Conservation (phyloP, 2,113 vertebrate genomes). For the crab-eating macaque (Macaca fascicularis) region DNA sequence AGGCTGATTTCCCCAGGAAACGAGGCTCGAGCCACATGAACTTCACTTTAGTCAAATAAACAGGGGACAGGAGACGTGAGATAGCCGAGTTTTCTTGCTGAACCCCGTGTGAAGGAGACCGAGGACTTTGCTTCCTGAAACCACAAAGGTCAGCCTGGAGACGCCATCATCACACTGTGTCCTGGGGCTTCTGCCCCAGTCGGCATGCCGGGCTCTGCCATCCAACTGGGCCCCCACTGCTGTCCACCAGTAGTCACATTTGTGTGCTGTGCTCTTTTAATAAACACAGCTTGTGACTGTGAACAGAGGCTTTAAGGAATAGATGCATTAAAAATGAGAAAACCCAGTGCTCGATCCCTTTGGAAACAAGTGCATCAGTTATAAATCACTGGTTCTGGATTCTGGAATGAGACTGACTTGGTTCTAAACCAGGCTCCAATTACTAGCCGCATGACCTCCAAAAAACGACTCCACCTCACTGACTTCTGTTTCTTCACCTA, state of each 20-base stretch:
- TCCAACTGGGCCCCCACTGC: neutral
- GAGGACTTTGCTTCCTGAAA: neutral
- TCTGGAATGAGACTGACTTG: neutral
- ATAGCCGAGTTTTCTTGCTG: rapidly evolving
- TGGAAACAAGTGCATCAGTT: neutral
- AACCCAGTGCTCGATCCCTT: neutral
- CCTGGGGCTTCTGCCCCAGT: neutral
- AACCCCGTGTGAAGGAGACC: neutral
- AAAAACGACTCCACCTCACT: neutral
- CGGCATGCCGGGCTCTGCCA: neutral
- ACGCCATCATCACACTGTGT: neutral
- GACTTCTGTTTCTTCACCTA: neutral
- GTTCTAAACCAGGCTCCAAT: neutral
- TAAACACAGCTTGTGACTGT: neutral
- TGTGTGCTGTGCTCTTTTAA: neutral
- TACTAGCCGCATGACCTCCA: too few species aligned
- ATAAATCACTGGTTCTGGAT: neutral
- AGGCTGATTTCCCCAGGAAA: slow-evolving; percentile 53
- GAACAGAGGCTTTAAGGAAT: neutral
- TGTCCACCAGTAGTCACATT: neutral
- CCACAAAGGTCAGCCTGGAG: neutral
- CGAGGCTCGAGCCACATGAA: neutral
- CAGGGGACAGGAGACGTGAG: neutral
- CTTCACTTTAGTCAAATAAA: neutral
- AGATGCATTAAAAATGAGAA: neutral